phyloP scores from a whole-genome alignment of 2,797 vertebrate species.

The Acestrorhynchus altus region DNA sequence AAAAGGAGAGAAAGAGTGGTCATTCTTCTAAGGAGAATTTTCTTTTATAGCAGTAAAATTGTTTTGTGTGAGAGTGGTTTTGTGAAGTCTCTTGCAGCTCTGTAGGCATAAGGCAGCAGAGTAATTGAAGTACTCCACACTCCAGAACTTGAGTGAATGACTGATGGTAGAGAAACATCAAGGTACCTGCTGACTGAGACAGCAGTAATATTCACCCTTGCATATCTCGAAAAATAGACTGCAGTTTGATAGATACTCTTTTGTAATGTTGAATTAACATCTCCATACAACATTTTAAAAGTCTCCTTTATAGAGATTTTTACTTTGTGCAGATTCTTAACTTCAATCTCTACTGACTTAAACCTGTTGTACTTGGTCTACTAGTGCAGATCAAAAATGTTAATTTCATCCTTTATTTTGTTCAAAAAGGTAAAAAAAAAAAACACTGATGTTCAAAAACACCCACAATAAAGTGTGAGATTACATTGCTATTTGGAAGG shows the following conservation, averaged over 20 bases:
- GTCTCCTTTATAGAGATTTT: background rate
- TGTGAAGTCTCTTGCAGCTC: slow-evolving; percentile 1
- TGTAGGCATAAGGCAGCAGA: slow-evolving; percentile 8
- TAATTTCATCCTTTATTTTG: too few relatives aligned
- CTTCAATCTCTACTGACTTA: background rate
- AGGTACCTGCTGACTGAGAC: slow-evolving; percentile 18
- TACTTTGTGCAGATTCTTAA: background rate
- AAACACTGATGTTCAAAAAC: too few relatives aligned
- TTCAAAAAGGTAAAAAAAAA: too few relatives aligned
- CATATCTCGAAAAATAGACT: slow-evolving; percentile 8
- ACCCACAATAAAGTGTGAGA: too few relatives aligned
- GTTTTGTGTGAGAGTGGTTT: background rate
- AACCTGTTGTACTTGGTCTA: background rate
- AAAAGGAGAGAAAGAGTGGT: background rate
- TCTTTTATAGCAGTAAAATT: background rate
- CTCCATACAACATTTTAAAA: background rate
- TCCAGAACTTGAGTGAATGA: slow-evolving; percentile 13
- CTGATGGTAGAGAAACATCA: slow-evolving; percentile 20
- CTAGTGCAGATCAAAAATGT: too few relatives aligned
- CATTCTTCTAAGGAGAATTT: background rate
- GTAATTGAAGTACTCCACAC: slow-evolving; percentile 11
- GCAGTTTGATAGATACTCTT: slow-evolving; percentile 13
- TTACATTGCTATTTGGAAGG: too few relatives aligned
- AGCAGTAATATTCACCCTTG: slow-evolving; percentile 20
- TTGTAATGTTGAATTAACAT: background rate